These are phyloP conservation scores for Drosophila parabipectinata DNA, from an alignment of 1,140 invertebrate species.

Conservation along the genomic window DNA sequence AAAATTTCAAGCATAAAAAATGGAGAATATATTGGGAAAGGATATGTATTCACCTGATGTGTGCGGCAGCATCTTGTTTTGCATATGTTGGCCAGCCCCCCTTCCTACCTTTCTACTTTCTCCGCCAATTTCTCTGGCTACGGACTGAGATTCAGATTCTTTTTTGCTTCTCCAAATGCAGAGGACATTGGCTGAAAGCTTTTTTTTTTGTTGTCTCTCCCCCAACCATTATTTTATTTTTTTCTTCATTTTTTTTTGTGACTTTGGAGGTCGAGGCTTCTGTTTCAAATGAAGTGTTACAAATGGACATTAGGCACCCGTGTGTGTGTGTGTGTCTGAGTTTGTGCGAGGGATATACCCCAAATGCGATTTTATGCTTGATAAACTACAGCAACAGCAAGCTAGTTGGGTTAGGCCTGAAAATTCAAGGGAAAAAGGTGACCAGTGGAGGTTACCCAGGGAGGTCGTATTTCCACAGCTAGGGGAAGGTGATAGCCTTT, in stretches of 20 bases:
- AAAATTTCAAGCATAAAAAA: neutral
- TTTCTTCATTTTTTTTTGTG: conserved; percentile 33
- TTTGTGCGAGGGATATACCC: conserved; percentile 17
- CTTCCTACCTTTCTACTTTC: conserved; percentile 1
- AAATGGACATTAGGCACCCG: conserved; percentile 72
- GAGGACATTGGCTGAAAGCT: conserved; percentile 22
- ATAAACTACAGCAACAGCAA: conserved; percentile 75
- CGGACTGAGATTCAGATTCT: conserved; percentile 16
- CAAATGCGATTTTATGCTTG: conserved; percentile 81
- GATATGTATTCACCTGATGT: conserved; percentile 40
- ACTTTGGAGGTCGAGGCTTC: conserved; percentile 66
- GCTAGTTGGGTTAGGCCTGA: conserved; percentile 53
- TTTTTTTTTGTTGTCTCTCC: conserved; percentile 2
- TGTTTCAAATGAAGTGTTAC: conserved; percentile 81
- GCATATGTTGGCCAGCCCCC: conserved; percentile 28
- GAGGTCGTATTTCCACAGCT: conserved; percentile 22
- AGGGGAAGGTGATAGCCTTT: neutral
- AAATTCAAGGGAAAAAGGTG: conserved; percentile 32
- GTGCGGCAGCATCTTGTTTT: conserved; percentile 32
- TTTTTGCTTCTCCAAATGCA: conserved; percentile 14
- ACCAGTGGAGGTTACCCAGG: conserved; percentile 1
- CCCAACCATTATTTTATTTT: neutral
- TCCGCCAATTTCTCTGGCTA: neutral
- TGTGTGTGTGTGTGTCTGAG: conserved; percentile 1
- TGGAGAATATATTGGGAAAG: neutral